These are phyloP conservation scores for Neomorphus geoffroyi DNA, from an alignment of 2,797 vertebrate genomes.

Conservation along the genomic window DNA sequence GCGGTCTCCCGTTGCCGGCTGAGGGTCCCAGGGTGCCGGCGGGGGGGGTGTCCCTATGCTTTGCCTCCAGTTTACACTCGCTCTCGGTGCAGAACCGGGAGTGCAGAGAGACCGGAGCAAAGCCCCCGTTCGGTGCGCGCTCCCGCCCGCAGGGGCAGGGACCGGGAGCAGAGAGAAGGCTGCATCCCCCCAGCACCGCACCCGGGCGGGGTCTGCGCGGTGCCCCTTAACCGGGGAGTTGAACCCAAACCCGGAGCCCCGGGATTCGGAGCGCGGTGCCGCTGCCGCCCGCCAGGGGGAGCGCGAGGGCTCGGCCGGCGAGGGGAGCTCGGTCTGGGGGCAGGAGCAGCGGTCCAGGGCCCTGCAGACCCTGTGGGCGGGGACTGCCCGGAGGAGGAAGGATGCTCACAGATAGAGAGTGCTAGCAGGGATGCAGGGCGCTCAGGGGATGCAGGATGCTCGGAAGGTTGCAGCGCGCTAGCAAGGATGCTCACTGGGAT, in stretches of 20 bases:
- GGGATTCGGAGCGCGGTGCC: not conserved
- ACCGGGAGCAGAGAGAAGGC: not conserved
- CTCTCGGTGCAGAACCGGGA: not conserved
- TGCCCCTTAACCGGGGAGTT: no score
- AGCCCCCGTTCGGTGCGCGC: not conserved
- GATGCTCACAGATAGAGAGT: not conserved
- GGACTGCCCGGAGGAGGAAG: not conserved
- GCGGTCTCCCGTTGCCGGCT: not conserved
- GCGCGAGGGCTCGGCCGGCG: not conserved
- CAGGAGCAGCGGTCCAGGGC: accelerated
- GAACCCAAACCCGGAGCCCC: no score
- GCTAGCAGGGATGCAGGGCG: not conserved
- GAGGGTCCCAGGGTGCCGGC: no score
- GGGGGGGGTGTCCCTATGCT: not conserved
- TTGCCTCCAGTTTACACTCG: not conserved
- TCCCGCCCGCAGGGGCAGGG: not conserved
- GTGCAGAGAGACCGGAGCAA: no score
- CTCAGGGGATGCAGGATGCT: no score
- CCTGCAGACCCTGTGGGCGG: not conserved
- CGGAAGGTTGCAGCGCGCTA: no score
- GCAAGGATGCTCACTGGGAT: no score
- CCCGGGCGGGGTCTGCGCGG: not conserved
- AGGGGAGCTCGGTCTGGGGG: no score
- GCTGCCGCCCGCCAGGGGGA: not conserved
- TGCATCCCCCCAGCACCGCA: not conserved